phyloP scores from a whole-genome alignment of 2,797 vertebrate genomes.

The Taeniopygia guttata region DNA sequence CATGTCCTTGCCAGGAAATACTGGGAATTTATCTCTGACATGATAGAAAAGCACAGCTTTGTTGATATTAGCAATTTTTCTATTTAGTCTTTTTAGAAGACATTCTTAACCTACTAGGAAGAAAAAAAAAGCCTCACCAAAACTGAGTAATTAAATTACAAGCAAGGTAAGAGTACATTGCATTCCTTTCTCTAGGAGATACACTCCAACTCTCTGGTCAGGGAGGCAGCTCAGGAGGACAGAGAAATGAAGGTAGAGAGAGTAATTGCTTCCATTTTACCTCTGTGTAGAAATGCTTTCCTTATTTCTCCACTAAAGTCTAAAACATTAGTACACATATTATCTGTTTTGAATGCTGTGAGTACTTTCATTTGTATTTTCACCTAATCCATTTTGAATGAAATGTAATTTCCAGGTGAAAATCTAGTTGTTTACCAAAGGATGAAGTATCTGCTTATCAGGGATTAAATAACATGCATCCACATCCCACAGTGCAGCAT shows the following conservation, averaged over 20 bases:
- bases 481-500: neutral
- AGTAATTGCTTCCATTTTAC: neutral
- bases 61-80: constrained; percentile 19
- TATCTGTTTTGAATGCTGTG: neutral
- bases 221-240: neutral
- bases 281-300: neutral
- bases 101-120: neutral
- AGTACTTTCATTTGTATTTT: neutral
- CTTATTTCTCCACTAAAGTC: neutral
- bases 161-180: neutral
- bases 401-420: neutral
- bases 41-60: neutral
- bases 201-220: neutral
- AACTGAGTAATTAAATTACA: neutral
- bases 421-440: neutral
- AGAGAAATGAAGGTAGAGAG: neutral
- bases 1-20: constrained; percentile 24
- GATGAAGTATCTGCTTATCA: neutral
- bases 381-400: neutral
- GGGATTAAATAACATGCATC: neutral
- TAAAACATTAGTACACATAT: neutral
- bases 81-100: neutral
- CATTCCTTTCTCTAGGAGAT: neutral
- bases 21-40: constrained; percentile 13
- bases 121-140: neutral